Conservation (phyloP, 2,113 vertebrate species). For the Hypocryptadius cinnamomeus region DNA sequence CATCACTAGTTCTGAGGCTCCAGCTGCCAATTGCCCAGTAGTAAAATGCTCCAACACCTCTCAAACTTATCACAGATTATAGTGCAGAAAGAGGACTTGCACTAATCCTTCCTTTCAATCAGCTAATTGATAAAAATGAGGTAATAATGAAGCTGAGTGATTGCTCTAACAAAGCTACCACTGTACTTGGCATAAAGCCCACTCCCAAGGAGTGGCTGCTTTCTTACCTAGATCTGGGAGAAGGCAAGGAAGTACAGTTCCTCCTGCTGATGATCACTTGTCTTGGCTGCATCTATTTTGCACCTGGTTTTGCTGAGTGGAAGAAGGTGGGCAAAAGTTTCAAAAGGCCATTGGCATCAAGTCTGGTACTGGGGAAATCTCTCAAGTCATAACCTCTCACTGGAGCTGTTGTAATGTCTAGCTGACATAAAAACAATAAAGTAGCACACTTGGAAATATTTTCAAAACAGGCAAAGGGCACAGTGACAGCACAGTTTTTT, state of each 20-base stretch:
- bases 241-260: not conserved
- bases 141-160: not conserved
- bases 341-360: not conserved
- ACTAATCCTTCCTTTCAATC: not conserved
- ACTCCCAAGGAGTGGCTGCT: not conserved
- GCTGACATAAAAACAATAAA: not conserved
- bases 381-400: not conserved
- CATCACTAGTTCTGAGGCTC: not conserved
- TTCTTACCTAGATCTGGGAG: not conserved
- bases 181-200: not conserved
- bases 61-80: not conserved
- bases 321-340: not conserved
- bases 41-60: not conserved
- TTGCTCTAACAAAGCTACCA: not conserved
- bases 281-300: not conserved
- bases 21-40: not conserved
- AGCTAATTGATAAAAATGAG: not conserved
- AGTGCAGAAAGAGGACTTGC: not conserved
- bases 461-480: not conserved
- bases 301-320: not conserved
- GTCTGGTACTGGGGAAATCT: not conserved
- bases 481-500: not conserved
- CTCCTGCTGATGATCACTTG: not conserved
- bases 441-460: not conserved
- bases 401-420: not conserved